Conservation (phyloP, 2,888 invertebrate genomes). For the Drosophila cognata region DNA sequence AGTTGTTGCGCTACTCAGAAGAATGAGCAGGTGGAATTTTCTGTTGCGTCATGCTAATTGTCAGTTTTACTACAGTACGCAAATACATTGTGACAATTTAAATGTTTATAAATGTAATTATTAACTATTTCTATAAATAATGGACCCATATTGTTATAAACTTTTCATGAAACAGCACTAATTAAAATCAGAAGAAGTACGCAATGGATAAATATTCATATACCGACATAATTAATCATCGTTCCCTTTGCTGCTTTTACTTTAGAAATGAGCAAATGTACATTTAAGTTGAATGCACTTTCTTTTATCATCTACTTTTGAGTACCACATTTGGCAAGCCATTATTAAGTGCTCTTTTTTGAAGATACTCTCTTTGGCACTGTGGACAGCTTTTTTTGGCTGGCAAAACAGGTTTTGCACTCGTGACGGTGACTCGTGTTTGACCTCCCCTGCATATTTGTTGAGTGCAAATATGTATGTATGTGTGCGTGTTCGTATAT, state of each 20-base stretch:
- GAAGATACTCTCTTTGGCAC: neutral
- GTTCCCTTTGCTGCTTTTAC: neutral
- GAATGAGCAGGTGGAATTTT: conserved; percentile 18
- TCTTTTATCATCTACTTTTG: conserved; percentile 8
- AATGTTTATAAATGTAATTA: neutral
- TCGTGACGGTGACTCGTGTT: conserved; percentile 42
- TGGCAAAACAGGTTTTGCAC: conserved; percentile 36
- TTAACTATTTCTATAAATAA: neutral
- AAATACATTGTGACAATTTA: neutral
- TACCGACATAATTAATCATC: neutral
- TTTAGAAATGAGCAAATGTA: neutral
- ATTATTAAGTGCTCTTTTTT: neutral
- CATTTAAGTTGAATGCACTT: conserved; percentile 45
- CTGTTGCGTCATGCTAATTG: conserved; percentile 23
- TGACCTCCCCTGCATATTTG: conserved; percentile 32
- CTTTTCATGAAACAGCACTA: neutral
- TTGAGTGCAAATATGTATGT: neutral
- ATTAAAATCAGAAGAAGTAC: neutral
- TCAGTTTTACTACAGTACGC: neutral
- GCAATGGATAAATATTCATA: neutral
- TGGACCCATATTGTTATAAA: too few species aligned
- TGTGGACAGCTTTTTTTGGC: conserved; percentile 1
- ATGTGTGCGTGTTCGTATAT: neutral
- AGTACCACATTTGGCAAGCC: conserved; percentile 21
- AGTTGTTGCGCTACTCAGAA: conserved; percentile 17